Evolutionary conservation across 2,113 vertebrate species (phyloP).

Genomic region (Podiceps cristatus): DNA sequence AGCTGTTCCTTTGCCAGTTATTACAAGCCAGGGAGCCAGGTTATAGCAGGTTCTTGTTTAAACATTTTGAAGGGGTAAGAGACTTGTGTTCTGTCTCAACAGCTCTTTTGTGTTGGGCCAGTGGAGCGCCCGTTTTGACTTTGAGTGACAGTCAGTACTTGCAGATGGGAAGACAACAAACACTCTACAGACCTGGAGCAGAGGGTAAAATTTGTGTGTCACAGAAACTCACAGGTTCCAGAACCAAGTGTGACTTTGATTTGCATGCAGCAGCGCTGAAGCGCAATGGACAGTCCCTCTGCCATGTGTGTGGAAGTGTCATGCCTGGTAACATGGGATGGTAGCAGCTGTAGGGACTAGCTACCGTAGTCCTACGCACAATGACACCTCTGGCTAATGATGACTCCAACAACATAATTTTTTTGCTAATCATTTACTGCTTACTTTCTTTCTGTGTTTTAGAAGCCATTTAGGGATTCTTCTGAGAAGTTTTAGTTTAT

Average conservation of each 20-base stretch:
- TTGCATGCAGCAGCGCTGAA: not conserved
- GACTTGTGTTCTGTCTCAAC: not conserved
- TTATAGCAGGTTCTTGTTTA: not conserved
- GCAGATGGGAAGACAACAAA: not conserved
- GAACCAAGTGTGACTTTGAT: fast-evolving
- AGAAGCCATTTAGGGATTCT: not conserved
- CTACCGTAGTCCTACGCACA: not conserved
- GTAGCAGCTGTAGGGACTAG: not conserved
- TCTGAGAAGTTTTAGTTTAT: not conserved
- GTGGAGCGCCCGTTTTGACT: not conserved
- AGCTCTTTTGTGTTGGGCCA: not conserved
- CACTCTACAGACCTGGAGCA: not conserved
- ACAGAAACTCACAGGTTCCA: not conserved
- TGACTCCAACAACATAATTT: not conserved
- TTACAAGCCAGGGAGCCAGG: not conserved
- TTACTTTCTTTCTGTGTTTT: not conserved
- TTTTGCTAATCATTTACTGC: not conserved
- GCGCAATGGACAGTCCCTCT: fast-evolving
- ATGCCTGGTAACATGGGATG: fast-evolving
- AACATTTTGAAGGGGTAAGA: not conserved
- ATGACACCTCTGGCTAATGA: not conserved
- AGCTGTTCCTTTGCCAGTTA: not conserved
- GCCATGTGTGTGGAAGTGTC: not conserved
- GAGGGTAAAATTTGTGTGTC: not conserved
- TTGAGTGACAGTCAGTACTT: not conserved